These are phyloP conservation scores for Microtus oregoni DNA, from an alignment of 2,113 vertebrate species.

Conservation along the genomic window DNA sequence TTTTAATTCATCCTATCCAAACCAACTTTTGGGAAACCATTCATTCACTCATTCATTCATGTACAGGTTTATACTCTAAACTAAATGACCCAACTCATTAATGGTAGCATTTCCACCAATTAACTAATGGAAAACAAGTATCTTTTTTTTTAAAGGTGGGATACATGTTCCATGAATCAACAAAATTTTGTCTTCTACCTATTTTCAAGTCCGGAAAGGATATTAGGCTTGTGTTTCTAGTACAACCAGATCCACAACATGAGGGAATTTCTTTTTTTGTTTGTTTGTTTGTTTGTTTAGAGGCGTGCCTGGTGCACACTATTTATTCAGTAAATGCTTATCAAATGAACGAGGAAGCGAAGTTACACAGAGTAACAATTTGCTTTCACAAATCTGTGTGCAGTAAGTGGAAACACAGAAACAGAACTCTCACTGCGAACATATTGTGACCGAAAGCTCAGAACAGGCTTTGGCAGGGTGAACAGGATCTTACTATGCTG, in stretches of 20 bases:
- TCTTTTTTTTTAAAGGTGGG: neutral
- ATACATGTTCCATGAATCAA: neutral
- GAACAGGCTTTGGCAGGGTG: neutral
- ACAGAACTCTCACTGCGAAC: neutral
- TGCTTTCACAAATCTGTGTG: conserved; percentile 18
- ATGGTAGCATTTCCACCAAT: neutral
- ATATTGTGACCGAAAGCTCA: neutral
- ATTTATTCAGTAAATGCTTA: conserved; percentile 42
- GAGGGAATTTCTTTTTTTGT: too few species aligned
- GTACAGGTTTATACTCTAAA: neutral
- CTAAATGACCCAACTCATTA: neutral
- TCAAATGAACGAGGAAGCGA: conserved; percentile 25
- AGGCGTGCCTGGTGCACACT: neutral
- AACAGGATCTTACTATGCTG: neutral
- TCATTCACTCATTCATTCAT: neutral
- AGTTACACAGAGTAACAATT: neutral
- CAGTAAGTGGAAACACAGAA: conserved; percentile 8
- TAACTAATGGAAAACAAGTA: neutral
- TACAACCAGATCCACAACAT: neutral
- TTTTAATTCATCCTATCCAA: neutral
- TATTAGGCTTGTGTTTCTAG: neutral
- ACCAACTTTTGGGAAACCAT: neutral
- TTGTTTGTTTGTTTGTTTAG: too few species aligned
- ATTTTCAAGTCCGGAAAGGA: neutral
- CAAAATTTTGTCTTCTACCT: conserved; percentile 5